Evolutionary conservation across 2,888 invertebrate species (phyloP), one percentile per base, ranked within the genome.

Genomic region (Lasioglossum marginatum): DNA sequence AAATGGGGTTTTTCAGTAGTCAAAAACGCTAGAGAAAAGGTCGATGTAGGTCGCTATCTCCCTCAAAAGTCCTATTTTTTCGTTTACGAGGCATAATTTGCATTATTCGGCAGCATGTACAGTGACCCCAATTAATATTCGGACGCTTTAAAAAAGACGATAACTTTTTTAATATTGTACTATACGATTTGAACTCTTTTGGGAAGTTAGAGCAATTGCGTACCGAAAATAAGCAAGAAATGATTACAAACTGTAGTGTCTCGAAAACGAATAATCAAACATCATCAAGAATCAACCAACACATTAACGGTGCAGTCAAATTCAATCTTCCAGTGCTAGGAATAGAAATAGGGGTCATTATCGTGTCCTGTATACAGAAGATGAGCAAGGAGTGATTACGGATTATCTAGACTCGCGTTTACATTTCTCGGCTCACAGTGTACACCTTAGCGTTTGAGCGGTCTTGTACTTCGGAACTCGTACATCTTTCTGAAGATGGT

Each of bases 401-500:
- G 12, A 5, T 16, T 34, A 19, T 52, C 52, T 34, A 31, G 48
- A 27, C 12, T 0, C 48, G 31, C 12, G 27, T 37, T 16, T 16
- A 40, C 8, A 19, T 6, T 27, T 12, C 27, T 4, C 43, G 10
- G 31, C 31, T 23, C 27, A 60, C 14, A 27, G 57, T 8, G 23
- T 52, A 48, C 71, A 48, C 34, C 23, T 23, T n/a, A 12, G 4
- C 14, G 63, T 52, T 37, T 76, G 70, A 70, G 73, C 68, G 76
- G 34, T 27, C n/a, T 68, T 48, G n/a, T 52, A 45, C 68, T 45
- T 84, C 52, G 60, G 79, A 72, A 83, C 70, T 57, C 45, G 16
- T 82, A 75, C 71, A 68, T 79, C 68, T 88, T 70, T 37, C n/a
- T 40, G 63, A 77, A 60, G 16, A 77, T 73, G 76, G 4, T 57